Conservation (phyloP, 2,888 invertebrate species). For the Tromatobia lineatoria region DNA sequence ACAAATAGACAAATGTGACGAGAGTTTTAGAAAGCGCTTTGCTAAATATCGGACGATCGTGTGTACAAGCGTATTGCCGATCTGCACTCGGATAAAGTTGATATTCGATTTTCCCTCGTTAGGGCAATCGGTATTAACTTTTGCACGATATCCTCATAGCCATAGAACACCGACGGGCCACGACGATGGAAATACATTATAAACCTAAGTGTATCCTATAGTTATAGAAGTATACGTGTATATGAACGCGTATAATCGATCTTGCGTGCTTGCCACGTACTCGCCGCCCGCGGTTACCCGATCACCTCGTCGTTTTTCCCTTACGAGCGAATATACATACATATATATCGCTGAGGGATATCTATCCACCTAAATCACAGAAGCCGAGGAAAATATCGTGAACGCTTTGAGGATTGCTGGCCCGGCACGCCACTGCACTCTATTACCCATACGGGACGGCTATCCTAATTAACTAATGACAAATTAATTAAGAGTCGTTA, state of each 20-base stretch:
- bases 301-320: constrained; percentile 52
- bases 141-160: background rate
- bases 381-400: constrained; percentile 63
- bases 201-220: constrained; percentile 2
- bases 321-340: constrained; percentile 40
- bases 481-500: constrained; percentile 78
- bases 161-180: constrained; percentile 1
- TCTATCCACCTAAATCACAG: constrained; percentile 68
- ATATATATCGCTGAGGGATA: constrained; percentile 52
- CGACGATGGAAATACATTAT: constrained; percentile 24
- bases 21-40: constrained; percentile 38
- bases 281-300: constrained; percentile 64
- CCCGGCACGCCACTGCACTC: constrained; percentile 71
- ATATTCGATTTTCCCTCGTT: constrained; percentile 50
- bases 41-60: background rate
- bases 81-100: constrained; percentile 16
- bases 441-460: constrained; percentile 71
- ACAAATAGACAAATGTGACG: constrained; percentile 16
- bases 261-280: constrained; percentile 54
- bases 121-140: constrained; percentile 13
- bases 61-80: constrained; percentile 3
- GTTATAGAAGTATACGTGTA: background rate
- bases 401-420: constrained; percentile 50
- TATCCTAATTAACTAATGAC: constrained; percentile 78
- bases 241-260: constrained; percentile 58